Evolutionary conservation across 2,113 vertebrate species (phyloP).

Genomic region (Tragelaphus imberbis): DNA sequence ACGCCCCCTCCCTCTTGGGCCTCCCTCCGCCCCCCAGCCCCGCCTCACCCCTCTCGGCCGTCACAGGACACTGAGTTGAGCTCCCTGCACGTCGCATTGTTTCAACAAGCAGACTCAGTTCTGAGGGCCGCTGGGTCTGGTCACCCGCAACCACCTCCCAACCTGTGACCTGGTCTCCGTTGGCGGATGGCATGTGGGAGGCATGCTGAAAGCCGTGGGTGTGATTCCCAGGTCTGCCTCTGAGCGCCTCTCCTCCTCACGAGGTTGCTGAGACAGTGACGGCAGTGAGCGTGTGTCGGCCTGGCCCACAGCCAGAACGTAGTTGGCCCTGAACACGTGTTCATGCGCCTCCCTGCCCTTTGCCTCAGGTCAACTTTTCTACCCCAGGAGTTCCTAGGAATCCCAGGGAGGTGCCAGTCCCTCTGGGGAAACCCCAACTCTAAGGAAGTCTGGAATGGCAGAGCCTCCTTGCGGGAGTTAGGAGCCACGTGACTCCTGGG

Average conservation of each 20-base stretch:
- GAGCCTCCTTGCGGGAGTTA: neutral
- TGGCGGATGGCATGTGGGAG: neutral
- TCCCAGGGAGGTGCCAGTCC: neutral
- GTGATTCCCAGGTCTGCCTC: neutral
- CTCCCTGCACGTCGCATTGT: neutral
- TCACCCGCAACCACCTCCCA: neutral
- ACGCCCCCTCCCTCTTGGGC: neutral
- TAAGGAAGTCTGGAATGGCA: neutral
- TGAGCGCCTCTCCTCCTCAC: neutral
- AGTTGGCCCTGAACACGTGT: neutral
- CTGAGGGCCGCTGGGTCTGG: neutral
- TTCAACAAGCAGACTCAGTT: neutral
- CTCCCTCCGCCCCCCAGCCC: neutral
- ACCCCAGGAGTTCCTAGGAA: neutral
- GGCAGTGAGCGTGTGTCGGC: fast-evolving
- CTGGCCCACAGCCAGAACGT: neutral
- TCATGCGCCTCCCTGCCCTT: neutral
- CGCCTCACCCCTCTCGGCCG: fast-evolving
- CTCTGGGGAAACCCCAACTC: neutral
- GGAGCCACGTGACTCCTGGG: neutral
- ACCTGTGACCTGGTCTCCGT: neutral
- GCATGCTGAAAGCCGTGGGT: neutral
- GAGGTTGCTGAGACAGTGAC: neutral
- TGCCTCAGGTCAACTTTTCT: neutral
- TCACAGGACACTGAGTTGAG: neutral